Evolutionary conservation across 37 sponge, comb jelly and placozoan species (phyloP).

Genomic region (Haliclona indistincta): DNA sequence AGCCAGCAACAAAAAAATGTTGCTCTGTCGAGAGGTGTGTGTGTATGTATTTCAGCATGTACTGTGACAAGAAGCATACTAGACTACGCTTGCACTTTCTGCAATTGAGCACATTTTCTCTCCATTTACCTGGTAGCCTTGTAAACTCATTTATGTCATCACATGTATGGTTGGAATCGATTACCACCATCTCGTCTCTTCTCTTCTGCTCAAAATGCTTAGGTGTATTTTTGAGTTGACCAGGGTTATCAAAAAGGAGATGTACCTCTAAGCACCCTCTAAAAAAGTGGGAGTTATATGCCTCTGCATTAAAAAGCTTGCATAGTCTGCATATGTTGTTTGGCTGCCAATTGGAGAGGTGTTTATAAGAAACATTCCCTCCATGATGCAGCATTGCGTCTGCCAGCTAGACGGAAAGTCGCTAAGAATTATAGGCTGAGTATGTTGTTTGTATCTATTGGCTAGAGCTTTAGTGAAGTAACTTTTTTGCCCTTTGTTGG

Average conservation of each 20-base stretch:
- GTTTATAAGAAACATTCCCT: constrained; percentile 40
- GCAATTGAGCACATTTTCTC: constrained; percentile 2
- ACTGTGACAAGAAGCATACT: background rate
- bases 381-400: constrained; percentile 5
- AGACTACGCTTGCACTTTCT: constrained; percentile 11
- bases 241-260: constrained; percentile 23
- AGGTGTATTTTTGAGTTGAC: background rate
- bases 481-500: constrained; percentile 30
- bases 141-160: background rate
- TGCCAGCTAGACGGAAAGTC: constrained; percentile 6
- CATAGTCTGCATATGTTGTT: constrained; percentile 1
- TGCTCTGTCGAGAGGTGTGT: background rate
- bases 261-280: background rate
- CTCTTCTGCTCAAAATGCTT: constrained; percentile 14
- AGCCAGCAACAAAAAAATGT: constrained; percentile 14
- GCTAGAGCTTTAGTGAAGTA: constrained; percentile 27
- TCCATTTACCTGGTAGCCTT: constrained; percentile 10
- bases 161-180: background rate
- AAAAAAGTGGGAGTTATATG: background rate
- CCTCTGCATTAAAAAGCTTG: background rate
- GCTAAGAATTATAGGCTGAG: background rate
- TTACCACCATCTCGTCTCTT: background rate
- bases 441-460: constrained; percentile 9
- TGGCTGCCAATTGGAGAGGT: constrained; percentile 18
- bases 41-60: background rate